Evolutionary conservation across 2,888 invertebrate genomes (phyloP).

Genomic region (Resseliella maxima): DNA sequence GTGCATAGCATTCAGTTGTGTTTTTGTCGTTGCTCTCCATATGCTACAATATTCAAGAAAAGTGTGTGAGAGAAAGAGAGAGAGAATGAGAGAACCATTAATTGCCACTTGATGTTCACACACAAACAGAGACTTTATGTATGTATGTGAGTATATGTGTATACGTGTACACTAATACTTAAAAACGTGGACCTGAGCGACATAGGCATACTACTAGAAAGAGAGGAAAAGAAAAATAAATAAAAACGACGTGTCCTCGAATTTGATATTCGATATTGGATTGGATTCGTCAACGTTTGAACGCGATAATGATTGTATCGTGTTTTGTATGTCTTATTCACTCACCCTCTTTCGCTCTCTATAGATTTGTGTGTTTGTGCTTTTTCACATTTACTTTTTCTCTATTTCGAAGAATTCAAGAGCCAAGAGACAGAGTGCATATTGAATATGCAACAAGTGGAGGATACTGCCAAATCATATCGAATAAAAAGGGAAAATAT

Average conservation of each 20-base stretch:
- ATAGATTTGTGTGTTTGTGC: neutral
- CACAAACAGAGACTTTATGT: too few relatives aligned
- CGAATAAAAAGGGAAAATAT: neutral
- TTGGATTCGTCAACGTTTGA: neutral
- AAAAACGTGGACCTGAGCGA: too few relatives aligned
- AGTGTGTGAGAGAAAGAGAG: too few relatives aligned
- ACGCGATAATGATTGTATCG: constrained; percentile 31
- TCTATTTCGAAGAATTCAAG: neutral
- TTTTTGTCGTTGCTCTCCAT: too few relatives aligned
- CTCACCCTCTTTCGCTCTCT: neutral
- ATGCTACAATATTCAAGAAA: too few relatives aligned
- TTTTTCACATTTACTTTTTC: neutral
- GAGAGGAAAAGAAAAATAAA: neutral
- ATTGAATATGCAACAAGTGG: constrained; percentile 8
- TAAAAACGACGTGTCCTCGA: constrained; percentile 22
- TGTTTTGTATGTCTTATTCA: neutral
- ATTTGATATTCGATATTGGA: neutral
- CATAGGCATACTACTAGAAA: neutral
- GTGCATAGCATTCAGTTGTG: too few relatives aligned
- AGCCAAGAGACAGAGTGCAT: neutral
- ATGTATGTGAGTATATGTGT: too few relatives aligned
- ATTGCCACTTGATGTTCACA: too few relatives aligned
- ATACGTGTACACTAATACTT: too few relatives aligned
- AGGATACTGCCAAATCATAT: neutral
- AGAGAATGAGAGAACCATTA: too few relatives aligned